Base-by-base conservation (phyloP, 2,888 invertebrate species). In the Philopedon plagiatum region DNA sequence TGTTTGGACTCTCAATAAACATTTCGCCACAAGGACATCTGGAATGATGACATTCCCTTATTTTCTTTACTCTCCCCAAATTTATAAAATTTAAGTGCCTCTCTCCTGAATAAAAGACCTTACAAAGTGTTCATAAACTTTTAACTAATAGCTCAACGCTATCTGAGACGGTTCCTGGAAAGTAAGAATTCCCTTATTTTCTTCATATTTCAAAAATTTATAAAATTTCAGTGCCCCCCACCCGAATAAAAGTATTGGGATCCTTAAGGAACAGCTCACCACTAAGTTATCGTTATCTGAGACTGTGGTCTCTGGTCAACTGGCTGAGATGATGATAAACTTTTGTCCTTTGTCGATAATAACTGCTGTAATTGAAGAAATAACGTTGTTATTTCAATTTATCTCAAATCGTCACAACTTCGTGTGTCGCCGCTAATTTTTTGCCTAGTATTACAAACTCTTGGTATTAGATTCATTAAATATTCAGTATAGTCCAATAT, bases 261-360 rank as follows among this genome's bases (percentile, higher is more conserved):
- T 54, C 60, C 71, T 71, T 71, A 71, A 71, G 26, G 7, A 15
- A 37, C 32, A 57, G 57, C 23, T 56, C 21, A 41, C 21, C 32
- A 66, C n/a, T 21, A 54, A 8, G 13, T 15, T 44, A 26, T 26
- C 26, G 15, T 11, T 39, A 58, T 58, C 58, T 23, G 13, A 41
- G 8, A 15, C 39, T 21, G 26, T 58, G 41, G 58, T 58, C 67
- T 39, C 7, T 58, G 58, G 58, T 66, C 67, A 60, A 44, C 56
- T 21, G 34, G 37, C 61, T 21, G 41, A 23, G 39, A n/a, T 51
- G 39, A n/a, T 51, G 71, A 71, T 71, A 71, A 71, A 71, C 71
- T 71, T 64, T 65, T 71, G 66, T 71, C 71, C 71, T 71, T 71
- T 71, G 57, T 66, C 18, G 71, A 71, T 71, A 65, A 70, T 56